Conservation (phyloP, 2,113 vertebrate species). For the Myotis yumanensis region DNA sequence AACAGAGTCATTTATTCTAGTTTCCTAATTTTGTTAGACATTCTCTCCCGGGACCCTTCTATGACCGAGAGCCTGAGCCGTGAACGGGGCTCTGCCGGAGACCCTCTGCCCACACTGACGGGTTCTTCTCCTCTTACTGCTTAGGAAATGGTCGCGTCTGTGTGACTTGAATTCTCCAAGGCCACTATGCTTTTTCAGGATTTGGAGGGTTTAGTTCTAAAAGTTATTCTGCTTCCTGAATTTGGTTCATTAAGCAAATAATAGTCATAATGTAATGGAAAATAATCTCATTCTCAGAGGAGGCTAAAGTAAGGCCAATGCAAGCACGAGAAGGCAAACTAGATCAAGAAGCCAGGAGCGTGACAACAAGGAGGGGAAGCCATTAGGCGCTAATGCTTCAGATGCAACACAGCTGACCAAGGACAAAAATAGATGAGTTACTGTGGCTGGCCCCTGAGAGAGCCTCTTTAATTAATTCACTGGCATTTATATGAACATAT, state of each 20-base stretch:
- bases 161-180: background rate
- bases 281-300: constrained; percentile 60
- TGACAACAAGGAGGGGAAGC: constrained; percentile 48
- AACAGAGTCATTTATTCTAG: background rate
- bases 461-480: constrained; percentile 31
- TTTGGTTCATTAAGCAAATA: constrained; percentile 73
- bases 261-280: constrained; percentile 59
- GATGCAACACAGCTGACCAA: constrained; percentile 40
- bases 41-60: background rate
- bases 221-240: constrained; percentile 72
- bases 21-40: background rate
- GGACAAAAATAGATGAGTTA: background rate
- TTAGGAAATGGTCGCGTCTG: background rate
- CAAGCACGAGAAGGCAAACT: constrained; percentile 33
- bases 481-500: background rate
- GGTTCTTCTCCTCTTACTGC: background rate
- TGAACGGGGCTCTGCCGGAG: background rate
- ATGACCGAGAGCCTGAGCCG: rapidly evolving
- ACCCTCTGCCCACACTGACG: rapidly evolving
- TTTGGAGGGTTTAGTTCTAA: constrained; percentile 21
- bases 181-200: background rate
- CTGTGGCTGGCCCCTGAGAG: background rate
- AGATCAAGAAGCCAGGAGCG: constrained; percentile 46
- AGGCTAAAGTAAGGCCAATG: constrained; percentile 44
- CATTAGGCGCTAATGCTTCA: constrained; percentile 46